A percentile compares a stretch with the other conserved stretches of the same genome.
These are phyloP conservation scores for Pygoscelis antarcticus DNA, from an alignment of 2,113 vertebrate species.

Conservation along the genomic window DNA sequence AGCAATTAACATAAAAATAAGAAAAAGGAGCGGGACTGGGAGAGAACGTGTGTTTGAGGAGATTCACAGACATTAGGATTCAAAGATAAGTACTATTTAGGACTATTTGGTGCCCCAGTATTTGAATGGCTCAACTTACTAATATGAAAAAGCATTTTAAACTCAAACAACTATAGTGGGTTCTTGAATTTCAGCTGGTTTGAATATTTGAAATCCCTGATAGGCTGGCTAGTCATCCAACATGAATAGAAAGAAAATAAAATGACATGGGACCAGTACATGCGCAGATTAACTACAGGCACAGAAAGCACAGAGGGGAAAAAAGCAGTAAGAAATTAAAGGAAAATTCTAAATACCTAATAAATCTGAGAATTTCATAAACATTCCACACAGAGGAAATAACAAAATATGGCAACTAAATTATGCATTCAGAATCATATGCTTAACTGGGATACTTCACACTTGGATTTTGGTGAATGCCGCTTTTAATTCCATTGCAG, in stretches of 20 bases:
- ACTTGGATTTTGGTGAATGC: constrained; percentile 63
- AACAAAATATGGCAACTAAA: constrained; percentile 54
- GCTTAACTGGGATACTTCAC: constrained; percentile 37
- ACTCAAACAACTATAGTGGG: neutral
- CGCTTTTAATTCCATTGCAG: constrained; percentile 62
- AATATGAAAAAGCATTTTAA: neutral
- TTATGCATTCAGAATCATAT: constrained; percentile 54
- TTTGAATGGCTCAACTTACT: neutral
- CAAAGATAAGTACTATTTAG: neutral
- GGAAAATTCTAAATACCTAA: constrained; percentile 52
- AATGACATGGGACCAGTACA: neutral
- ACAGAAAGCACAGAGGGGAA: neutral
- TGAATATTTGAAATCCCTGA: neutral
- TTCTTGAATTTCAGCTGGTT: constrained; percentile 24
- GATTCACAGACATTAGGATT: neutral
- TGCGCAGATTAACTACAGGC: neutral
- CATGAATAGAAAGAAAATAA: constrained; percentile 2
- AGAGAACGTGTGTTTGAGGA: neutral
- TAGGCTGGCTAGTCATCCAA: constrained; percentile 4
- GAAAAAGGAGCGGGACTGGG: neutral
- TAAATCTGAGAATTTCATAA: constrained; percentile 42
- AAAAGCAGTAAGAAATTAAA: constrained; percentile 17
- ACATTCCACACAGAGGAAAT: constrained; percentile 15
- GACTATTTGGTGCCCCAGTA: neutral
- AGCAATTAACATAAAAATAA: neutral